Conservation (phyloP, 2,797 vertebrate species). For the Diglossa cyanea region DNA sequence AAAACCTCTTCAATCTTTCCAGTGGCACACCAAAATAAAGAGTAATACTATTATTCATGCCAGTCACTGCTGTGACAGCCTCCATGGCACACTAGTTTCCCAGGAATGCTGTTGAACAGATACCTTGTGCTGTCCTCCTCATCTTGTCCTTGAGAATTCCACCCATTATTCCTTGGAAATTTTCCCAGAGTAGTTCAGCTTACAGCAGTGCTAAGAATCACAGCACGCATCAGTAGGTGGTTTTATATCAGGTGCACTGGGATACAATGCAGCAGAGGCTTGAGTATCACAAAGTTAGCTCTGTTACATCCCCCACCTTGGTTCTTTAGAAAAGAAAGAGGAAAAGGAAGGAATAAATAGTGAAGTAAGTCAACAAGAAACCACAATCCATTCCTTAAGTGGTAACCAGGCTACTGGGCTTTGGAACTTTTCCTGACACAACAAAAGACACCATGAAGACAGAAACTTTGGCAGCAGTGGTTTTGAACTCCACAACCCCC, state of each 20-base stretch:
- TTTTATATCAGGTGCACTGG: not conserved
- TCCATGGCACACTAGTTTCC: not conserved
- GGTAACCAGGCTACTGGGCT: not conserved
- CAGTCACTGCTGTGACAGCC: not conserved
- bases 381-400: not conserved
- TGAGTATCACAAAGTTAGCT: not conserved
- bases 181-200: slow-evolving; percentile 25
- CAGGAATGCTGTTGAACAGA: not conserved
- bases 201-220: not conserved
- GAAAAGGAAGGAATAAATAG: not conserved
- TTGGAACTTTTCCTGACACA: slow-evolving; percentile 1
- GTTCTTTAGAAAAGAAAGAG: not conserved
- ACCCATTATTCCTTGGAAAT: slow-evolving; percentile 17
- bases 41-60: not conserved
- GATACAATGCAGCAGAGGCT: not conserved
- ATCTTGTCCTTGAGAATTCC: slow-evolving; percentile 25
- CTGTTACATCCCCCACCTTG: not conserved
- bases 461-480: slow-evolving; percentile 8
- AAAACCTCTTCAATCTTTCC: not conserved
- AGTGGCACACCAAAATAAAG: not conserved
- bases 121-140: not conserved
- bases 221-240: not conserved
- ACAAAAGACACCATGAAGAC: slow-evolving; percentile 2
- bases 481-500: not conserved
- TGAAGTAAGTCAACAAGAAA: not conserved